Base-by-base conservation (phyloP, 53 echinoderm and acorn worm genomes). In the Paracentrotus lividus region DNA sequence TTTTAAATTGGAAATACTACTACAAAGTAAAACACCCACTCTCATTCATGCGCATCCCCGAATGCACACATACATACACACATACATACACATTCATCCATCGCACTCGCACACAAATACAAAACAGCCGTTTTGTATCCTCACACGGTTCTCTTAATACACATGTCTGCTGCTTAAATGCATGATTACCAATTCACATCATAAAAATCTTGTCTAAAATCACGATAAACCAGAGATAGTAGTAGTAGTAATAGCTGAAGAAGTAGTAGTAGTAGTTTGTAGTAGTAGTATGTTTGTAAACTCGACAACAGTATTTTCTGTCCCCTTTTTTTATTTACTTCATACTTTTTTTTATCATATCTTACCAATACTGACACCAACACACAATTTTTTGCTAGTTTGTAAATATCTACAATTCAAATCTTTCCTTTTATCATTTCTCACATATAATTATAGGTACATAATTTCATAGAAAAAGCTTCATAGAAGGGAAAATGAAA, bases 341-440 rank as follows among this genome's bases (percentile, higher is more conserved):
- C 72, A 69, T 90, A 72, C 49, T 27, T 90, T 72, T 89, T 90
- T 69, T 90, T 43, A 90, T 90, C 66, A 90, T 72, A 72, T 90
- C 69, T 90, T 38, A 90, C 33, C 90, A 90, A 90, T 90, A 90
- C 90, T 90, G 90, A 90, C 90, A 90, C 90, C 68, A 72, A 90
- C 90, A 90, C 90, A 90, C 90, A 47, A 56, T 89, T 90, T 90
- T 90, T 72, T 72, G 75, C 75, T 75, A 75, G 49, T 90, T 89
- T 90, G 90, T 90, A 90, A 90, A 90, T 90, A 90, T 90, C 90
- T 90, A 90, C 90, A 90, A 36, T 90, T 90, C 90, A 90, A 90
- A 90, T 68, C 68, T 72, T 67, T 90, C 72, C 69, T 49, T n/a
- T 90, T 90, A 90, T 90, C 90, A 90, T 49, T 69, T 90, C 90